phyloP scores from a whole-genome alignment of 2,113 vertebrate genomes.

The Anser cygnoides region DNA sequence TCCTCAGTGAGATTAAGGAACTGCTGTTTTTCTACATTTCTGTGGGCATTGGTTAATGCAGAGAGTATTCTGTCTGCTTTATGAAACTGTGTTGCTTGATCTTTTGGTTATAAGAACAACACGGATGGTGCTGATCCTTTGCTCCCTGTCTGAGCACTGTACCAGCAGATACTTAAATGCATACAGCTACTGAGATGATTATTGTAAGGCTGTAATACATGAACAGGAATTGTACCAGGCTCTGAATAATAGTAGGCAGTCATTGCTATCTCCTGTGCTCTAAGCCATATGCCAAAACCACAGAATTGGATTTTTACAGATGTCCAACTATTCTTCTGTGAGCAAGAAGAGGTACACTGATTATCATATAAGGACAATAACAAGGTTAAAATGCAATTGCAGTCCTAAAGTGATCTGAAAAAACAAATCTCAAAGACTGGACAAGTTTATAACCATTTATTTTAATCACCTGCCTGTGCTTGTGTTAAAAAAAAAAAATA shows the following conservation, averaged over 20 bases:
- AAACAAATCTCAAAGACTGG: background rate
- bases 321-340: background rate
- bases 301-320: background rate
- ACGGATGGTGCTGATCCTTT: background rate
- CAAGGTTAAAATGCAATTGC: conserved; percentile 14
- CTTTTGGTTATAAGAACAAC: background rate
- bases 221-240: conserved; percentile 25
- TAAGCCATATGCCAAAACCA: conserved; percentile 32
- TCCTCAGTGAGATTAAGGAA: background rate
- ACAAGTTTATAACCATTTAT: background rate
- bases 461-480: background rate
- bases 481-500: background rate
- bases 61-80: background rate
- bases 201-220: conserved; percentile 5
- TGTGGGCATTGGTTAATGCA: background rate
- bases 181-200: background rate
- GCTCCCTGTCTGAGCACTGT: background rate
- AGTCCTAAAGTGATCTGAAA: background rate
- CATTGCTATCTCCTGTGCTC: background rate
- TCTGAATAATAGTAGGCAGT: background rate
- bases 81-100: background rate
- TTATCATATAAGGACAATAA: conserved; percentile 27
- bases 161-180: background rate
- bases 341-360: background rate
- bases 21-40: background rate